Conservation (phyloP, 2,888 invertebrate species). For the Mesorhabditis sp. region DNA sequence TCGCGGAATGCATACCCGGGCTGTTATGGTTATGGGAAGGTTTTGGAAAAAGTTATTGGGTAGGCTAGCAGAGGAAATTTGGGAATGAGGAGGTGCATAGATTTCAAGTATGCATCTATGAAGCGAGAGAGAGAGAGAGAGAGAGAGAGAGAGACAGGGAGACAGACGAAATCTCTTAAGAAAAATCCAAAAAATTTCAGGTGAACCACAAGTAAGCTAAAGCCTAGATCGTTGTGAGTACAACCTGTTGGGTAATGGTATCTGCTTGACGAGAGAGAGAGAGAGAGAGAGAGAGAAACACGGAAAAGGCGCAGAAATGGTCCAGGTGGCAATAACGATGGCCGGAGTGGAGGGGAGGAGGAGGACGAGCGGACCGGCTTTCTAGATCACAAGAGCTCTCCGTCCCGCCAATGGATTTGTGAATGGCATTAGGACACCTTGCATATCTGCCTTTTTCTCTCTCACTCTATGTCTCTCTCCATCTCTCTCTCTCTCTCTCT, state of each 20-base stretch:
- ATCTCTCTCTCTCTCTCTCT: not conserved
- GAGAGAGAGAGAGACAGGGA: constrained; percentile 11
- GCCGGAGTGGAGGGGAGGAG: too few species aligned
- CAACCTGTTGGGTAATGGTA: not conserved
- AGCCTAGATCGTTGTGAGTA: not conserved
- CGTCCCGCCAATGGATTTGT: not conserved
- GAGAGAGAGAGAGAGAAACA: too few species aligned
- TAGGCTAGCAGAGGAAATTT: constrained; percentile 8
- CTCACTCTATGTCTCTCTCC: not conserved
- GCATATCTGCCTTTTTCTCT: not conserved
- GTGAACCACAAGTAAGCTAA: not conserved
- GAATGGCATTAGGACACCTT: not conserved
- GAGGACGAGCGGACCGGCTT: too few species aligned
- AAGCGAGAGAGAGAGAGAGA: constrained; percentile 11
- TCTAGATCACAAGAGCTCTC: not conserved
- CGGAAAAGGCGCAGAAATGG: too few species aligned
- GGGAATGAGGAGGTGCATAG: not conserved
- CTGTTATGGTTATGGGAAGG: constrained; percentile 14
- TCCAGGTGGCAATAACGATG: too few species aligned
- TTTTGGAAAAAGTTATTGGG: constrained; percentile 7
- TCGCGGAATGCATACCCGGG: constrained; percentile 14
- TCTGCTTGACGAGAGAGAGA: too few species aligned
- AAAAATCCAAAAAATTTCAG: constrained; percentile 2
- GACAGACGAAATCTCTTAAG: constrained; percentile 11
- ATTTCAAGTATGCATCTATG: constrained; percentile 3